Percentiles rank a stretch among this genome's conserved stretches.
These are phyloP conservation scores for Rousettus leschenaultii DNA, from an alignment of 2,113 vertebrate genomes.

Conservation along the genomic window DNA sequence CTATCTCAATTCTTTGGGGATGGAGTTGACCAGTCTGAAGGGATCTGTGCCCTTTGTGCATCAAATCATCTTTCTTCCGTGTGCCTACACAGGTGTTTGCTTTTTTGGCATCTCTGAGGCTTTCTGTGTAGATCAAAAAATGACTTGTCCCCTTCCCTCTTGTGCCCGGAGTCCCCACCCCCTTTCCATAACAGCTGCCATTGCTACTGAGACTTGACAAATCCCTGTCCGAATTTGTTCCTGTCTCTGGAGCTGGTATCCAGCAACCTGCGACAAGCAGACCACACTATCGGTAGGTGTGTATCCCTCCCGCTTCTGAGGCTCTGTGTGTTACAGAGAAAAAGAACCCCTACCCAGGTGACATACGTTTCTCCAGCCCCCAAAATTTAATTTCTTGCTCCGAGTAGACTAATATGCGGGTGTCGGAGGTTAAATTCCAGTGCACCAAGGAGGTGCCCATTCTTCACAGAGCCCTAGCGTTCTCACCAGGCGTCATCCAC, in stretches of 20 bases:
- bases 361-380: not conserved
- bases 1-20: not conserved
- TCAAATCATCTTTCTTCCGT: not conserved
- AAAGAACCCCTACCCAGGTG: not conserved
- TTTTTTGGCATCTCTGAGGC: not conserved
- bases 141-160: not conserved
- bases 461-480: conserved; percentile 87
- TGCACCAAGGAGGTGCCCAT: conserved; percentile 81
- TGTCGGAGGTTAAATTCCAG: conserved; percentile 88
- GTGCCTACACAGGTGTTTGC: not conserved
- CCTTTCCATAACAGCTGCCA: not conserved
- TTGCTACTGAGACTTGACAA: not conserved
- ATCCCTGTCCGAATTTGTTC: not conserved
- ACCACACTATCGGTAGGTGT: not conserved
- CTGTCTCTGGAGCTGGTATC: not conserved
- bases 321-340: rapidly evolving
- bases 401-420: conserved; percentile 21
- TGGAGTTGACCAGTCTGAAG: not conserved
- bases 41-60: not conserved
- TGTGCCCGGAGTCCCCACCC: not conserved
- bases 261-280: not conserved
- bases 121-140: not conserved
- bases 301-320: not conserved
- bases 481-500: conserved; percentile 85
- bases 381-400: conserved; percentile 14